Percentiles rank a stretch among this genome's conserved stretches.
Evolutionary conservation across 2,888 invertebrate species (phyloP).

Genomic region (Andrena haemorrhoa): DNA sequence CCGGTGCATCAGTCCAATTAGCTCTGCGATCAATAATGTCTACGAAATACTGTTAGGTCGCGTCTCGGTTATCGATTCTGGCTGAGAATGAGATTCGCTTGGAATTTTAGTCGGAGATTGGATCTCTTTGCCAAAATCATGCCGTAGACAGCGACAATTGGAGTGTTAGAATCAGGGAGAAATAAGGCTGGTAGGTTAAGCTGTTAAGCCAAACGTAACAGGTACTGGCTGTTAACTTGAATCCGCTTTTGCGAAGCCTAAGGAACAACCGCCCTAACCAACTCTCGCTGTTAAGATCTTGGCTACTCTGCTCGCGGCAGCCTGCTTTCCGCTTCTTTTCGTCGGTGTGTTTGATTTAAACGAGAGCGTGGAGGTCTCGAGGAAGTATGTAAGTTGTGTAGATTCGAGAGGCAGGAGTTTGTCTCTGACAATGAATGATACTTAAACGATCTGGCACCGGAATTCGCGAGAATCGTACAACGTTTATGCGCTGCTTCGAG

Average conservation of each 20-base stretch:
- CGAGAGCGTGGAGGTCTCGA: not conserved
- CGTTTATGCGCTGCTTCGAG: no score
- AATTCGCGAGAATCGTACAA: no score
- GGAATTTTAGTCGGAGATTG: no score
- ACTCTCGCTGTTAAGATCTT: constrained; percentile 22
- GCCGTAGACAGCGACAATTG: not conserved
- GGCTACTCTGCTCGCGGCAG: constrained; percentile 22
- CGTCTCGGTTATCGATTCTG: not conserved
- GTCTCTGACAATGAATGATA: no score
- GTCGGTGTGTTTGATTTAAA: constrained; percentile 4
- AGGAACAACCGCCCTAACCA: constrained; percentile 11
- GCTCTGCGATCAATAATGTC: constrained; percentile 27
- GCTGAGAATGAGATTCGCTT: no score
- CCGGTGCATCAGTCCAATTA: constrained; percentile 19
- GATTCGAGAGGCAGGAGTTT: no score
- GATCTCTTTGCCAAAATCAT: no score
- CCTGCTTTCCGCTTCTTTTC: not conserved
- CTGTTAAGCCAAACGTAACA: constrained; percentile 30
- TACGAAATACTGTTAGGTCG: not conserved
- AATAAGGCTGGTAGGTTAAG: not conserved
- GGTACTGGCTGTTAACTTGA: constrained; percentile 36
- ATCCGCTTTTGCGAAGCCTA: constrained; percentile 36
- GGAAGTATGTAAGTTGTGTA: constrained; percentile 5
- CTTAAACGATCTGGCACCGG: no score
- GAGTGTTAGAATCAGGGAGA: not conserved